phyloP scores from a whole-genome alignment of 2,113 vertebrate genomes.

The Sinocyclocheilus anshuiensis region DNA sequence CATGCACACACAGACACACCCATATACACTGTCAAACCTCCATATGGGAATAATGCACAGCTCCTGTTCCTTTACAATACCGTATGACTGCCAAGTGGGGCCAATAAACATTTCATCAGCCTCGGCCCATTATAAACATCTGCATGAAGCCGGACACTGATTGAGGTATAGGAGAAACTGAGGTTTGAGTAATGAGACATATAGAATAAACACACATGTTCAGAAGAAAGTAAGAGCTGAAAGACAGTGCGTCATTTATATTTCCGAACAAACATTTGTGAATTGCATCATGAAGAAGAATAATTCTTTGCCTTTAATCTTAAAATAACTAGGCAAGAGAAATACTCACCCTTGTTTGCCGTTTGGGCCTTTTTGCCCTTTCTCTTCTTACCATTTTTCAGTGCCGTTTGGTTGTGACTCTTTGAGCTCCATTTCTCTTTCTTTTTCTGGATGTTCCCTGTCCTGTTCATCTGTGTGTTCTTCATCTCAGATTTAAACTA shows the following conservation, averaged over 20 bases:
- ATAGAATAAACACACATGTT: conserved; percentile 17
- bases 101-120: not conserved
- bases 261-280: not conserved
- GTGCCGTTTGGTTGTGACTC: conserved; percentile 8
- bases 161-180: not conserved
- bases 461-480: conserved; percentile 34
- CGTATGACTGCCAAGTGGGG: not conserved
- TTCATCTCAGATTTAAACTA: conserved; percentile 47
- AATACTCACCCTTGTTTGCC: conserved; percentile 29
- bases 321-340: not conserved
- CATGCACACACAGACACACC: conserved; percentile 4
- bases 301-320: not conserved
- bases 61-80: conserved; percentile 10
- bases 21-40: conserved; percentile 2
- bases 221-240: not conserved
- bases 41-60: conserved; percentile 9
- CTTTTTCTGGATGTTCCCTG: conserved; percentile 36
- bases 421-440: conserved; percentile 42
- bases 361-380: conserved; percentile 28
- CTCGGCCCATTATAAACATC: conserved; percentile 36
- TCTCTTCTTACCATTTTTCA: conserved; percentile 13
- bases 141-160: conserved; percentile 5
- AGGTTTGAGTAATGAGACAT: not conserved
- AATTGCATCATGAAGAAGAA: not conserved
- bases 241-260: not conserved